Conservation (phyloP, 2,888 invertebrate genomes). For the Cryptops parisi region DNA sequence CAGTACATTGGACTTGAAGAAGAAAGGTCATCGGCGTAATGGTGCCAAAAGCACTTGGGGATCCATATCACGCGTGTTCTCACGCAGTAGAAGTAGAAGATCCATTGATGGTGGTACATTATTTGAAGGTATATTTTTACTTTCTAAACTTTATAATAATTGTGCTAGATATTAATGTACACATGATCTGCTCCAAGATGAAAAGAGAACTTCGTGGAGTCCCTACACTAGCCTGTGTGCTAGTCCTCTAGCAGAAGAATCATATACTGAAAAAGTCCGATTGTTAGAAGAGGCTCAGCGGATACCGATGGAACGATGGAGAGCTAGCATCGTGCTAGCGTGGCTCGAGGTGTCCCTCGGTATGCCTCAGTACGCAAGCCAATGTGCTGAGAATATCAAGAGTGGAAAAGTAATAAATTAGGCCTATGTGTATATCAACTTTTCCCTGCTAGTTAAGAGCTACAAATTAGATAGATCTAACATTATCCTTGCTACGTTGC, state of each 20-base stretch:
- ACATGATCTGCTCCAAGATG: too few relatives aligned
- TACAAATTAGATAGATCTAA: too few relatives aligned
- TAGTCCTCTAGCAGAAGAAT: conserved; percentile 43
- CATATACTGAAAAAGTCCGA: conserved; percentile 61
- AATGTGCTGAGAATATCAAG: conserved; percentile 85
- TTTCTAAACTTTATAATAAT: too few relatives aligned
- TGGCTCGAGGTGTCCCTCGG: conserved; percentile 89
- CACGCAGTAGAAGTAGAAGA: conserved; percentile 41
- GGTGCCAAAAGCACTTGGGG: conserved; percentile 75
- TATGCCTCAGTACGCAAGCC: conserved; percentile 82
- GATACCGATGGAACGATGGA: conserved; percentile 76
- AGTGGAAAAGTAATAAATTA: conserved; percentile 83
- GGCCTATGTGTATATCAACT: too few relatives aligned
- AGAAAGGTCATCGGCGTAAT: conserved; percentile 33
- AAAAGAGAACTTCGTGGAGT: conserved; percentile 41
- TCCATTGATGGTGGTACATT: conserved; percentile 15
- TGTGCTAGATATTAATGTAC: too few relatives aligned
- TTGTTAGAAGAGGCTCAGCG: conserved; percentile 58
- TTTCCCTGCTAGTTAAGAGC: too few relatives aligned
- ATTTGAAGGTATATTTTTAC: conserved; percentile 14
- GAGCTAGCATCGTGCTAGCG: conserved; percentile 80
- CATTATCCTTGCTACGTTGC: too few relatives aligned
- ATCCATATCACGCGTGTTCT: conserved; percentile 76
- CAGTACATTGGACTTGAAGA: conserved; percentile 30
- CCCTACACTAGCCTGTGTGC: conserved; percentile 33